Base-by-base conservation (phyloP, 2,888 invertebrate genomes). In the Nycteola revayana region DNA sequence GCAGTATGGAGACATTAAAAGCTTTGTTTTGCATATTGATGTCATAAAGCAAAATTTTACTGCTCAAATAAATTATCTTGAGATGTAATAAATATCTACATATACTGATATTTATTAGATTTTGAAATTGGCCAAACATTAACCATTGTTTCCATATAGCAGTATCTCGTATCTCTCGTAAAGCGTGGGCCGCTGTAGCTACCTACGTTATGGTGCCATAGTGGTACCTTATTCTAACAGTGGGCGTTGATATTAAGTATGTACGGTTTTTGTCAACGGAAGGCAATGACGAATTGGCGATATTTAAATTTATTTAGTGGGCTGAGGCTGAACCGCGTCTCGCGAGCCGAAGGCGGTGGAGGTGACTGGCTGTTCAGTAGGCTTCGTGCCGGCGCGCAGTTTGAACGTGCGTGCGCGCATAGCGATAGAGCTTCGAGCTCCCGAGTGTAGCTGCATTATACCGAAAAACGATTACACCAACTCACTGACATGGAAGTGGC, bases 371-470 rank as follows among this genome's bases (percentile, higher is more conserved):
- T 24, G 17, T 21, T 11, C 75, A 87, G 87, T 87, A 78, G 71
- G 76, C 75, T 73, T 68, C 49, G 64, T 66, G 71, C 71, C 68
- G 58, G 73, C 75, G 77, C 71, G 70, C 63, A 42, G 67, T 58
- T 52, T 58, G 52, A 58, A 77, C 83, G 84, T 73, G 64, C 56
- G 61, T 64, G 72, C 64, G 74, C 63, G 64, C 45, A 48, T 54
- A 44, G 21, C 64, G 67, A 73, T 56, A 61, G 68, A 69, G 64
- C 68, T 43, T 42, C 32, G 66, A 63, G 67, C 65, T 70, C 64
- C 55, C 78, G 83, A 84, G 78, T 87, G 85, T 84, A 81, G 85
- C 85, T 85, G 84, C 82, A 83, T 53, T 79, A 85, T 62, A 2
- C 76, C 68, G 79, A 50, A 51, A 49, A 49, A 47, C 49, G 53